Conservation (phyloP, 2,113 vertebrate genomes). For the Orcinus orca region DNA sequence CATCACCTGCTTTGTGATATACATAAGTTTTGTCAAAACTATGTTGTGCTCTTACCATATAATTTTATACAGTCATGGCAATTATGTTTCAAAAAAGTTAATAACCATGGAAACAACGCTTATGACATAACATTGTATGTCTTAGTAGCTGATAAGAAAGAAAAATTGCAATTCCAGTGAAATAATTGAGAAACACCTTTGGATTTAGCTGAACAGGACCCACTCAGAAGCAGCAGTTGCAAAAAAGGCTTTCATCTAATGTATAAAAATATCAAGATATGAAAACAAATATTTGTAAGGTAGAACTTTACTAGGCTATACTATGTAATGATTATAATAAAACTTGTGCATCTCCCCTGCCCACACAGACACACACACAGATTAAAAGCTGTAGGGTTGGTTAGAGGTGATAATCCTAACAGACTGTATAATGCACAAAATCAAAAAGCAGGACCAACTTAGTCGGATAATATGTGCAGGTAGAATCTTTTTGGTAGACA, state of each 20-base stretch:
- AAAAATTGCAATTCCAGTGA: background rate
- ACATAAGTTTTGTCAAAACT: background rate
- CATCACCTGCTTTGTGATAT: background rate
- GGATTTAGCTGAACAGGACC: background rate
- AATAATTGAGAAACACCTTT: background rate
- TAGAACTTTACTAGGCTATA: background rate
- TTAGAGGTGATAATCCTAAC: background rate
- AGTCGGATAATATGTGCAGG: background rate
- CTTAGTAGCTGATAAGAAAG: background rate
- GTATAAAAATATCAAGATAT: background rate
- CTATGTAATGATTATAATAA: background rate
- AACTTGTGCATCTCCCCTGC: background rate
- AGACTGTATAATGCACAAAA: background rate
- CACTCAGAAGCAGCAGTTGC: background rate
- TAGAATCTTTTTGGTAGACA: background rate
- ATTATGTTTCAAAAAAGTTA: background rate
- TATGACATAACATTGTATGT: background rate
- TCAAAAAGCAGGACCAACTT: background rate
- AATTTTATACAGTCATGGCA: background rate
- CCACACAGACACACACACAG: background rate
- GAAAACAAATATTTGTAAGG: background rate
- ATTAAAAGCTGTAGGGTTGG: background rate
- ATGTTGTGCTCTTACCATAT: background rate
- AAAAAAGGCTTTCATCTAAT: background rate
- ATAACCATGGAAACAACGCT: background rate